Evolutionary conservation across 2,888 invertebrate species (phyloP), one percentile per base, ranked within the genome.

Genomic region (Drosophila tripunctata): DNA sequence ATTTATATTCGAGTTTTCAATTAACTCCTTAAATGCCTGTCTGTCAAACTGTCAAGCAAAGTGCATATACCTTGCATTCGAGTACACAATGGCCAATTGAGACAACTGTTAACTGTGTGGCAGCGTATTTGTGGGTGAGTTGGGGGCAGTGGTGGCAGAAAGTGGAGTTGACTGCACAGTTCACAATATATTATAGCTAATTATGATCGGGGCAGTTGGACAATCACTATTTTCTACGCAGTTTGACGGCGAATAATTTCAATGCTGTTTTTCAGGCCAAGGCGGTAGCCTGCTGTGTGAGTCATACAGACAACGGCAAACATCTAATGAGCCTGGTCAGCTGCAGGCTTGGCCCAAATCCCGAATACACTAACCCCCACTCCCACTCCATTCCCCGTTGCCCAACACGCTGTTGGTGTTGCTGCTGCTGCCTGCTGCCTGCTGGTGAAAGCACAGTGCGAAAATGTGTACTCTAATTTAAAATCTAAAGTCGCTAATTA

Each of bases 171-270:
- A 48, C 54, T 48, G 62, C 65, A 60, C 58, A 45, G n/a, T n/a
- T 36, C 30, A 56, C 64, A 62, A 76, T 78, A 84, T 75, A 85
- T 82, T 78, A 83, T 27, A 66, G 58, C 84, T 83, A 83, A 83
- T 83, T 86, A 86, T 74, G 74, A 68, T 67, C 61, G 58, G 68
- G 43, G 50, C 68, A 70, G 60, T 64, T 40, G 60, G 48, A 56
- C 58, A 48, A 57, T 60, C 10, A 27, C 65, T 55, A 67, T 66
- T 79, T 64, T 65, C 72, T 67, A 83, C 83, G 80, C 83, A 79
- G 74, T 71, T 71, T 75, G 60, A 75, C 71, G 75, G 67, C 78
- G 69, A 73, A 51, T 47, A 50, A 65, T 62, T 66, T 65, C 54
- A 69, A 64, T 69, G 58, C 35, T 14, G 38, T 60, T 71, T 79